Conservation (phyloP, 2,888 invertebrate genomes). For the Acrobasis suavella region DNA sequence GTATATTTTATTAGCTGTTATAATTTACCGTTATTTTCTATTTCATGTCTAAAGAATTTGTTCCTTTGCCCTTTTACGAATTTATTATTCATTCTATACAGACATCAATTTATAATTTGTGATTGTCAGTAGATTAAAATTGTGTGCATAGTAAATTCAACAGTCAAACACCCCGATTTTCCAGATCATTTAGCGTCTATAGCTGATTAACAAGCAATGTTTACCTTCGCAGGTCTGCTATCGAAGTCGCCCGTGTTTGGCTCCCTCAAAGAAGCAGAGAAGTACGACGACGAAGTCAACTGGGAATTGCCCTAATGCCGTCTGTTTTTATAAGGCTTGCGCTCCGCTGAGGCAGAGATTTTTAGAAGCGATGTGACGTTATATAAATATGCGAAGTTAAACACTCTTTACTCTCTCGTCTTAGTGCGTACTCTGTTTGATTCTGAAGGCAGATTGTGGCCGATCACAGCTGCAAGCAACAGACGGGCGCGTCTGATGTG, state of each 20-base stretch:
- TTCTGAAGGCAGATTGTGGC: too few relatives aligned
- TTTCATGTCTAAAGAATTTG: too few relatives aligned
- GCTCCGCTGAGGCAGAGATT: neutral
- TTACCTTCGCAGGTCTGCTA: conserved; percentile 68
- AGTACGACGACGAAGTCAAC: conserved; percentile 84
- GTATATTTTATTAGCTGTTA: too few relatives aligned
- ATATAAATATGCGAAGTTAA: neutral
- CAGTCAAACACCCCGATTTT: neutral
- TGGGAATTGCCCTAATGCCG: conserved; percentile 84
- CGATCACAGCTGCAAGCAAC: too few relatives aligned
- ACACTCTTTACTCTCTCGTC: neutral
- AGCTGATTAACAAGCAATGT: neutral
- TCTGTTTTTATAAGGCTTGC: conserved; percentile 17
- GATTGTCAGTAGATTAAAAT: too few relatives aligned
- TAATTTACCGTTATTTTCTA: too few relatives aligned
- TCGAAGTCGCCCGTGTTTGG: conserved; percentile 68
- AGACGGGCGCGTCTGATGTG: too few relatives aligned
- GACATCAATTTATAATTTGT: too few relatives aligned
- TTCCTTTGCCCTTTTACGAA: too few relatives aligned
- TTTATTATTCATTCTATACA: too few relatives aligned
- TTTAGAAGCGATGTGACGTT: neutral
- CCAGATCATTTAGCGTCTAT: neutral
- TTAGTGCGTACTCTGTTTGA: too few relatives aligned
- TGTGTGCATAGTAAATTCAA: neutral
- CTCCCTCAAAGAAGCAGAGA: conserved; percentile 77